Evolutionary conservation across 2,888 invertebrate species (phyloP).

Genomic region (Cerceris rybyensis): DNA sequence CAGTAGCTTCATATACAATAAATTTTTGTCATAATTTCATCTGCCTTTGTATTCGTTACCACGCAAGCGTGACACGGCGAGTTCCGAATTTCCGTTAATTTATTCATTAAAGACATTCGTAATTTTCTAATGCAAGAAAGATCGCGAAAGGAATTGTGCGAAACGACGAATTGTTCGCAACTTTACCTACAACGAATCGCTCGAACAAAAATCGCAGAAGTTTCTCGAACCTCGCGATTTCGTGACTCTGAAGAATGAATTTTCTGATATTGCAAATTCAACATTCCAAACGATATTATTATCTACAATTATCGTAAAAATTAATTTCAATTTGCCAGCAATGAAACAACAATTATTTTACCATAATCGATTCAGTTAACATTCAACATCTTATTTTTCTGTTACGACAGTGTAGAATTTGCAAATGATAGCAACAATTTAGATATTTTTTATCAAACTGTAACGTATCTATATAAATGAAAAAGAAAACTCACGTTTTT

Average conservation of each 20-base stretch:
- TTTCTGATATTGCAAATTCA: no score
- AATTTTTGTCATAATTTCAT: conserved; percentile 74
- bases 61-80: conserved; percentile 73
- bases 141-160: background rate
- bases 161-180: background rate
- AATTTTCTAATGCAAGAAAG: conserved; percentile 7
- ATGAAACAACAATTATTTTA: no score
- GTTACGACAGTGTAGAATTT: no score
- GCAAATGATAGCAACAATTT: no score
- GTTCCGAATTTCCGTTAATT: conserved; percentile 55
- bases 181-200: background rate
- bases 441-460: no score
- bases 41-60: conserved; percentile 67
- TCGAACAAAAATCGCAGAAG: conserved; percentile 8
- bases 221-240: conserved; percentile 9
- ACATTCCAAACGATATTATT: no score
- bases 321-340: no score
- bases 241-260: background rate
- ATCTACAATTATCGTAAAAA: no score
- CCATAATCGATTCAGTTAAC: no score
- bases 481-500: no score
- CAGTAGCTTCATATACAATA: conserved; percentile 81
- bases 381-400: no score
- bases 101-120: conserved; percentile 45
- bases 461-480: no score